Evolutionary conservation across 2,888 invertebrate genomes (phyloP), one percentile per base, ranked within the genome.

Genomic region (Spodoptera littoralis): DNA sequence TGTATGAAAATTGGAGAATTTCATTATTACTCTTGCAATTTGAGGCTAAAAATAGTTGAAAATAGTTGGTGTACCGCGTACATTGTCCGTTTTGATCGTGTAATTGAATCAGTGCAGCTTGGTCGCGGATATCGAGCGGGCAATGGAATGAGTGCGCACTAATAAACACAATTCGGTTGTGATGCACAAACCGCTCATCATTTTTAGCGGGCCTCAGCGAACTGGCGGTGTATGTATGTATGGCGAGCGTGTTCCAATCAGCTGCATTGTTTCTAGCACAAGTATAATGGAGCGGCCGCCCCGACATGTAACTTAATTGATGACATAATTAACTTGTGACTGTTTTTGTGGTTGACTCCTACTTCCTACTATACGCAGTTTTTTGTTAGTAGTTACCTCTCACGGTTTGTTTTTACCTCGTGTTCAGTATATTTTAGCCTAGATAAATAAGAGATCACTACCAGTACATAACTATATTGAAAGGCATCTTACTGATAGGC

Each of bases 131-230:
- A 67, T 45, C 12, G 48, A 49, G 48, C 55, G 55, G 9, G 57
- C 48, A 30, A 51, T 62, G 64, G 55, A 66, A 68, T 66, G 62
- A 58, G 51, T 48, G 43, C 63, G 48, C 51, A 57, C 65, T 76
- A 75, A 79, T 77, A 75, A 76, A 77, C 63, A 74, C 74, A 69
- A 77, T 81, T 72, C 60, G 57, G 57, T 65, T 62, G 57, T 55
- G 45, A 59, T 57, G 55, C 46, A 60, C 61, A 57, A 64, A 47
- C 59, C 36, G 22, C 27, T 22, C 66, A 41, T 30, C 42, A 48
- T 71, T 72, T 70, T 70, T 71, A 53, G 45, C 43, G 53, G 36
- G 41, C 12, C 45, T 60, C 44, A 27, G 48, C 50, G 36, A 58
- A 63, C 41, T 56, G 43, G 52, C 6, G 36, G 2, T 36, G 65